Conservation (phyloP, 1,140 invertebrate species). For the Luehdorfia chinensis region DNA sequence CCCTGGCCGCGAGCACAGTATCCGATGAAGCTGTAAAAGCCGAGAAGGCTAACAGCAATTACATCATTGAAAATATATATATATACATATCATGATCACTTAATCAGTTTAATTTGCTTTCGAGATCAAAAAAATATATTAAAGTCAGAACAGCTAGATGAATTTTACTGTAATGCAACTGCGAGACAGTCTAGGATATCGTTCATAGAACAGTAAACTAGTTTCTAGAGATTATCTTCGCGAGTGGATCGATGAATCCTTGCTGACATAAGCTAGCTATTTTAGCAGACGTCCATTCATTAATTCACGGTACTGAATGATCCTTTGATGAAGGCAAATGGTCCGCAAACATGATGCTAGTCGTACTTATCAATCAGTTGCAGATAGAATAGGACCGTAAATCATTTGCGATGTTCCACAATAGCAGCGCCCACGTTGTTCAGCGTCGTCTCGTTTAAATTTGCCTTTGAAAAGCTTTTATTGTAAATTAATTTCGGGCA, state of each 20-base stretch:
- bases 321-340: slow-evolving; percentile 61
- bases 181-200: too few relatives aligned
- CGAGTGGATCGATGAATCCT: slow-evolving; percentile 22
- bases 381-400: slow-evolving; percentile 38
- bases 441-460: slow-evolving; percentile 18
- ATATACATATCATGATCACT: too few relatives aligned
- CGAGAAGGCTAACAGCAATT: too few relatives aligned
- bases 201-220: slow-evolving; percentile 69
- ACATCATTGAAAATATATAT: too few relatives aligned
- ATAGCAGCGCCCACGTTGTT: slow-evolving; percentile 42
- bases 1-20: too few relatives aligned
- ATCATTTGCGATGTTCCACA: slow-evolving; percentile 46
- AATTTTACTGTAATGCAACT: not conserved
- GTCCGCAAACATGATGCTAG: slow-evolving; percentile 49
- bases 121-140: too few relatives aligned
- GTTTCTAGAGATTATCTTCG: slow-evolving; percentile 77
- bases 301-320: slow-evolving; percentile 83
- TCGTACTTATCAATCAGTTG: slow-evolving; percentile 58
- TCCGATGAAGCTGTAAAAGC: too few relatives aligned
- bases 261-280: slow-evolving; percentile 24
- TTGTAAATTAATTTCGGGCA: not conserved
- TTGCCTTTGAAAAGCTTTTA: not conserved
- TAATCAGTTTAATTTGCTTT: too few relatives aligned
- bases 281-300: slow-evolving; percentile 60
- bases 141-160: slow-evolving; percentile 2